Base-by-base conservation (phyloP, 2,797 vertebrate genomes). In the Loriculus beryllinus region DNA sequence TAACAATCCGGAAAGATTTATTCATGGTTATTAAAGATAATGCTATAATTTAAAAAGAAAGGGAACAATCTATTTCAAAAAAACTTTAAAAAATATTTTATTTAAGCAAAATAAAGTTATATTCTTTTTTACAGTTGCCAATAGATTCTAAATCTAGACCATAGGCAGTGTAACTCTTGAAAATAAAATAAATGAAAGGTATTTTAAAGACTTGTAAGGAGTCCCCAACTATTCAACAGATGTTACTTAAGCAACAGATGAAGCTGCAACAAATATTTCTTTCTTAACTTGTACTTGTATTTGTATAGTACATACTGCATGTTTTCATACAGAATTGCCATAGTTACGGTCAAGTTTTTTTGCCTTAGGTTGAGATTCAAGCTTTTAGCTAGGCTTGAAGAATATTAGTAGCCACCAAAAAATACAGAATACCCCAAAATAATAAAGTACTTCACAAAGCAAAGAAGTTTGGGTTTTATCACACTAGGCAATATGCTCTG, bases 11-110 rank as follows among this genome's bases (percentile, higher is more conserved):
- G 77, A 92, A 97, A 92, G 81, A 92, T 91, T 79, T 76, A 45
- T 22, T 90, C 65, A 65, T 45, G 72, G 42, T 95, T 96, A 95
- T 48, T 93, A 96, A 96, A 95, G 83, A 90, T 65, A 89, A 82
- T 87, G 7, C 29, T 78, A 52, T 57, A 86, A 75, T 57, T 57
- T 76, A 88, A 77, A 95, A 81, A 48, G 9, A 37, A 82, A 35
- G 4, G 16, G 37, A 87, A 54, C 5, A 81, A 70, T 3, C 1
- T 69, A 33, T 65, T n/a, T n/a, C n/a, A n/a, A n/a, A n/a, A n/a
- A n/a, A n/a, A n/a, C n/a, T n/a, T n/a, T n/a, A n/a, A n/a, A n/a
- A n/a, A n/a, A n/a, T n/a, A n/a, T 80, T 88, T 79, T 54, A 65
- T 65, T 85, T 81, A 77, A 71, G 31, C 26, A 94, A 62, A 86